These are phyloP conservation scores for Drepana arcuata DNA, from an alignment of 1,140 invertebrate species.

Conservation along the genomic window DNA sequence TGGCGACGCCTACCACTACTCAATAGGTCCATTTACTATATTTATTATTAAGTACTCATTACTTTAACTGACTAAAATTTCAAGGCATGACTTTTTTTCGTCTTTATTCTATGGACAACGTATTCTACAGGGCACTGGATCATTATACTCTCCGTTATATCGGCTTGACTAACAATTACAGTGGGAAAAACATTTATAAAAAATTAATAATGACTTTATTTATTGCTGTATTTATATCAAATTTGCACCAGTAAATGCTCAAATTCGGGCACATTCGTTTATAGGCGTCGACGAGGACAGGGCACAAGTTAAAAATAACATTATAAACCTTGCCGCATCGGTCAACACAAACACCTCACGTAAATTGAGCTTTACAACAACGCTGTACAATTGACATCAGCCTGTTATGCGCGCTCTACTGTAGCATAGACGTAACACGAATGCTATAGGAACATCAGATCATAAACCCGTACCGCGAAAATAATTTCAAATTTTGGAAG, in stretches of 20 bases:
- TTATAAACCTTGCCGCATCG: slow-evolving; percentile 39
- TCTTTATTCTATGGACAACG: slow-evolving; percentile 62
- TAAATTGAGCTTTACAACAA: slow-evolving; percentile 65
- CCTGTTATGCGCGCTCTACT: slow-evolving; percentile 36
- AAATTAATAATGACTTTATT: slow-evolving; percentile 50
- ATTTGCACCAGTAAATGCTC: slow-evolving; percentile 46
- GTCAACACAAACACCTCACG: slow-evolving; percentile 47
- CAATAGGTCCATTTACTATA: slow-evolving; percentile 1
- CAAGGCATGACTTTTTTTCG: slow-evolving; percentile 64
- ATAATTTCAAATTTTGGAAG: slow-evolving; percentile 63
- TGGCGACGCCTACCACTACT: slow-evolving; percentile 2
- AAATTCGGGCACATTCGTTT: slow-evolving; percentile 34
- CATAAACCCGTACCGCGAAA: slow-evolving; percentile 64
- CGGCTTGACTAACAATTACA: slow-evolving; percentile 50
- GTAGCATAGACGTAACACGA: slow-evolving; percentile 48
- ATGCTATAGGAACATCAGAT: slow-evolving; percentile 67
- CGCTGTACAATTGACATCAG: slow-evolving; percentile 54
- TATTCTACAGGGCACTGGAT: slow-evolving; percentile 67
- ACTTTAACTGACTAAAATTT: slow-evolving; percentile 64
- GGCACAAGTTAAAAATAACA: slow-evolving; percentile 46
- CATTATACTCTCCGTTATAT: slow-evolving; percentile 56
- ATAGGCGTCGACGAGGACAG: slow-evolving; percentile 46
- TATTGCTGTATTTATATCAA: slow-evolving; percentile 66
- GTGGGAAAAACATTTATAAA: slow-evolving; percentile 59
- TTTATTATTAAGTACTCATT: slow-evolving; percentile 67